Evolutionary conservation across 2,797 vertebrate species (phyloP).

Genomic region (Xiphophorus birchmanni): DNA sequence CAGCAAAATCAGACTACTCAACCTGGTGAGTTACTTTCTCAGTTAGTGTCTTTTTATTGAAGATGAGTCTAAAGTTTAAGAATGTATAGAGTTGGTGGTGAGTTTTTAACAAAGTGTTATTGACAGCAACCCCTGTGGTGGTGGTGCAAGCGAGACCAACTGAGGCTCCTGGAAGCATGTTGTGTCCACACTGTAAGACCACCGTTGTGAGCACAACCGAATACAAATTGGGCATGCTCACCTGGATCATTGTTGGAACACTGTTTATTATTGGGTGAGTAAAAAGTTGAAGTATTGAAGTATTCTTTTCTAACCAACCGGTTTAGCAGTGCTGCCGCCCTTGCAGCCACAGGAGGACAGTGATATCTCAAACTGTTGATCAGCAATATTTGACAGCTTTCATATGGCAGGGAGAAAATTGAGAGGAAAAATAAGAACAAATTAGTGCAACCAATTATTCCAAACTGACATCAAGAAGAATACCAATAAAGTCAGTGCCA

Average conservation of each 20-base stretch:
- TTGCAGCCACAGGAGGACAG: too few relatives aligned
- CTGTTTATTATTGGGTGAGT: slow-evolving; percentile 60
- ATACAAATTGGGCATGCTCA: slow-evolving; percentile 64
- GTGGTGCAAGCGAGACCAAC: slow-evolving; percentile 26
- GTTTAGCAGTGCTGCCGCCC: too few relatives aligned
- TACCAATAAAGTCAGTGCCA: neutral
- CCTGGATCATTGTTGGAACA: slow-evolving; percentile 65
- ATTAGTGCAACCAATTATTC: too few relatives aligned
- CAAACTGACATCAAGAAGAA: too few relatives aligned
- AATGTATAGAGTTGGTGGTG: neutral
- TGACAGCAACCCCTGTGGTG: slow-evolving; percentile 38
- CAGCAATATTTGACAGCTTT: too few relatives aligned
- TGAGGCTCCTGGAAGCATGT: slow-evolving; percentile 64
- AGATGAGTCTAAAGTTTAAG: neutral
- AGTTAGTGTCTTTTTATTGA: neutral
- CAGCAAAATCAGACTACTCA: neutral
- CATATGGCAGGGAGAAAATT: too few relatives aligned
- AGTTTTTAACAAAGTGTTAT: neutral
- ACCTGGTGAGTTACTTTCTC: slow-evolving; percentile 33
- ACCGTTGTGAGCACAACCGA: slow-evolving; percentile 66
- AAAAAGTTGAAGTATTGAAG: neutral
- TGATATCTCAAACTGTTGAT: too few relatives aligned
- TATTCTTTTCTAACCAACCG: too few relatives aligned
- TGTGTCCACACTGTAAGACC: slow-evolving; percentile 78
- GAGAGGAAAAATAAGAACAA: too few relatives aligned